Base-by-base conservation (phyloP, 53 echinoderm and acorn worm genomes). In the Hippasteria phrygiana region DNA sequence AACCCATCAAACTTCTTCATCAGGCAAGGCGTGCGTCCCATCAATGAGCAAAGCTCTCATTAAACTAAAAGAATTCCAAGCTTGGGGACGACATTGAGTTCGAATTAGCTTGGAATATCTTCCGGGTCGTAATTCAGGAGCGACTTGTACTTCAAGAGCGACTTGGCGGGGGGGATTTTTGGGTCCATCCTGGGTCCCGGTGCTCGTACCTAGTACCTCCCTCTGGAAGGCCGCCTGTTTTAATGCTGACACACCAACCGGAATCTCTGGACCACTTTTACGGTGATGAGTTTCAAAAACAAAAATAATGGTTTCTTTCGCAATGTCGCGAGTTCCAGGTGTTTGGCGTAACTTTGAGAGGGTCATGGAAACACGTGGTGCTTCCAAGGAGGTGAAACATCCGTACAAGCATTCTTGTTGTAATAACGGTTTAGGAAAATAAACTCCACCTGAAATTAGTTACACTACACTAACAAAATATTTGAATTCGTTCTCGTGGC, bases 381-480 rank as follows among this genome's bases (percentile, higher is more conserved):
- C 47, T 47, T 13, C 47, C 47, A 6, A 6, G 47, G 47, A 9
- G n/a, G n/a, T n/a, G n/a, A n/a, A n/a, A n/a, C n/a, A n/a, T n/a
- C n/a, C n/a, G n/a, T 13, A 9, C 47, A 6, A n/a, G n/a, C n/a
- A n/a, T n/a, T n/a, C n/a, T n/a, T n/a, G n/a, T n/a, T n/a, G n/a
- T n/a, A n/a, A n/a, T n/a, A n/a, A n/a, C n/a, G n/a, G n/a, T n/a
- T n/a, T n/a, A n/a, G n/a, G n/a, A 62, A 10, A 62, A 62, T 62
- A 62, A 69, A 77, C 50, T n/a, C 77, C 54, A 77, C 50, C 47
- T 9, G 29, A 76, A 77, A 77, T 77, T 77, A 50, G 77, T 74
- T 42, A 28, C 6, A 71, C n/a, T n/a, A n/a, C n/a, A n/a, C n/a
- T n/a, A n/a, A n/a, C n/a, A n/a, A n/a, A n/a, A n/a, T n/a, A n/a